Conservation (phyloP, 2,113 vertebrate species). For the Madoqua kirkii region DNA sequence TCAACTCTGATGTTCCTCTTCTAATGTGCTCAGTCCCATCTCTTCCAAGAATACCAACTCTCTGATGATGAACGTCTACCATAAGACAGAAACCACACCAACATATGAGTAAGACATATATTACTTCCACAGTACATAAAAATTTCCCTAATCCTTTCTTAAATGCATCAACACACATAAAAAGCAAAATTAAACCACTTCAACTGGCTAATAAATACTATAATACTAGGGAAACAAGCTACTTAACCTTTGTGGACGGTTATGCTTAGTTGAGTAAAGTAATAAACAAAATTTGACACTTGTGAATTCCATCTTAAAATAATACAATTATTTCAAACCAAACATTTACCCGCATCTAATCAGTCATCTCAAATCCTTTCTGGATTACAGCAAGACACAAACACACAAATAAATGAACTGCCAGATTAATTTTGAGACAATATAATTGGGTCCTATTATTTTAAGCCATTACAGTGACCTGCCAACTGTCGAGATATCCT, state of each 20-base stretch:
- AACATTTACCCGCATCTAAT: neutral
- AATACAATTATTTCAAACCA: conserved; percentile 8
- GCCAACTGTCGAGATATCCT: neutral
- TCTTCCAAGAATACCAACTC: neutral
- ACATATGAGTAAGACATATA: neutral
- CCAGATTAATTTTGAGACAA: neutral
- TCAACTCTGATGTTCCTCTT: neutral
- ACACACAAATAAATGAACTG: neutral
- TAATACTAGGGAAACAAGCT: neutral
- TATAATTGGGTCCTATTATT: neutral
- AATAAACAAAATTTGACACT: conserved; percentile 25
- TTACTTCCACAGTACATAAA: neutral
- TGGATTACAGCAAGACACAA: neutral
- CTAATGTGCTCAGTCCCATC: neutral
- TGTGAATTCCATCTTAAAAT: conserved; percentile 1
- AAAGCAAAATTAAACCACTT: neutral
- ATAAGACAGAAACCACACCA: neutral
- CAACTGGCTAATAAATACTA: neutral
- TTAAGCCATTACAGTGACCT: neutral
- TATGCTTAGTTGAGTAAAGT: neutral
- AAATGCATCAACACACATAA: neutral
- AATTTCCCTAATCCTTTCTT: neutral
- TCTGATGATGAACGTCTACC: neutral
- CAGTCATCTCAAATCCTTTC: neutral
- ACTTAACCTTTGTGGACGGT: neutral